These are phyloP conservation scores for Eudorcas thomsonii DNA, from an alignment of 2,113 vertebrate species.

Conservation along the genomic window DNA sequence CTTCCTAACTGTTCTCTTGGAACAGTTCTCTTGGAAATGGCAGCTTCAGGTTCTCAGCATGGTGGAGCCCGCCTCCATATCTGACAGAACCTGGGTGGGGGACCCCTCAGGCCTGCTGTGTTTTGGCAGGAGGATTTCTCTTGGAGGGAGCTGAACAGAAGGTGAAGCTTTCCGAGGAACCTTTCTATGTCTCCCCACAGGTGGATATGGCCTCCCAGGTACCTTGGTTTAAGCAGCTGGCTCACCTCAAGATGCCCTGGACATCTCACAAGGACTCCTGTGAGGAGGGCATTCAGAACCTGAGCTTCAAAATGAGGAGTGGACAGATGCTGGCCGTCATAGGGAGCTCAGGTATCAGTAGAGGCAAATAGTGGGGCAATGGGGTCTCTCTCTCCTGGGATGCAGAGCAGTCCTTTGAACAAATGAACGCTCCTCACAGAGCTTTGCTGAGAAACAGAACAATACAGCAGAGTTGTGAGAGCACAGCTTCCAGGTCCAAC, in stretches of 20 bases:
- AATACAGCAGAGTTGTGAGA: not conserved
- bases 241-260: constrained; percentile 92
- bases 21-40: not conserved
- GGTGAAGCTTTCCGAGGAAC: not conserved
- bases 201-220: constrained; percentile 90
- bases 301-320: constrained; percentile 91
- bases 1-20: not conserved
- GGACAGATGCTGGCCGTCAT: constrained; percentile 97
- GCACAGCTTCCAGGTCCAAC: not conserved
- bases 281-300: constrained; percentile 84
- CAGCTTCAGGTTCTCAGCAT: not conserved
- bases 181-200: constrained; percentile 73
- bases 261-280: constrained; percentile 80
- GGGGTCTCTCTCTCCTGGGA: not conserved
- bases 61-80: not conserved
- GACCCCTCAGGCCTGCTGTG: not conserved
- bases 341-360: constrained; percentile 90
- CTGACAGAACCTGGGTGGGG: not conserved
- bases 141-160: not conserved
- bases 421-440: not conserved
- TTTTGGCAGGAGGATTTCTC: not conserved
- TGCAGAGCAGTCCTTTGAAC: not conserved
- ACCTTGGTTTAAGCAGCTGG: constrained; percentile 92
- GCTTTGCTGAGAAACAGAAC: not conserved
- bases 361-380: rapidly evolving